A percentile compares a stretch with the other conserved stretches of the same genome.
phyloP scores from a whole-genome alignment of 2,113 vertebrate species.

The Hemibagrus wyckioides region DNA sequence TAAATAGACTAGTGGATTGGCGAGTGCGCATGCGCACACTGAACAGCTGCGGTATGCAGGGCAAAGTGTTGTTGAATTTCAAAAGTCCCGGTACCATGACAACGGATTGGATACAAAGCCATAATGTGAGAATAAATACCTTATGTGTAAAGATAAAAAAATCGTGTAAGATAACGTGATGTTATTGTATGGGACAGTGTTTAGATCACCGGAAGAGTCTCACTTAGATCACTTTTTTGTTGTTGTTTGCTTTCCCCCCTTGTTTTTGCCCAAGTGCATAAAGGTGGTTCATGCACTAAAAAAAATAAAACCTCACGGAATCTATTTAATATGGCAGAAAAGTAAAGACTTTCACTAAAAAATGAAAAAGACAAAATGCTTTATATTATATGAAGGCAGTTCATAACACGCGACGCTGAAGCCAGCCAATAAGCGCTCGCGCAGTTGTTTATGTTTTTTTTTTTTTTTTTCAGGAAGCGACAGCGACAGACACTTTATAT shows the following conservation, averaged over 20 bases:
- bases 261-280: not conserved
- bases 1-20: constrained; percentile 36
- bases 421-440: constrained; percentile 20
- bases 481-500: not conserved
- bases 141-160: too few species aligned
- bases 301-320: not conserved
- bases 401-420: constrained; percentile 17
- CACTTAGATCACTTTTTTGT: not conserved
- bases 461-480: constrained; percentile 31
- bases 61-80: constrained; percentile 37
- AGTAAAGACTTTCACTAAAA: not conserved
- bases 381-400: too few species aligned
- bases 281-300: not conserved
- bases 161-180: too few species aligned
- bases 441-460: constrained; percentile 18
- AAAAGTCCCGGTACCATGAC: constrained; percentile 53
- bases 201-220: not conserved
- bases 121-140: not conserved
- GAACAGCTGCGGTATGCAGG: constrained; percentile 41
- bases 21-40: not conserved
- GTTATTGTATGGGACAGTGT: not conserved
- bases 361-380: not conserved
- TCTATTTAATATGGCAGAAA: not conserved
- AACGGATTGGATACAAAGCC: constrained; percentile 12
- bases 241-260: not conserved